A percentile compares a stretch with the other conserved stretches of the same genome.
Conservation (phyloP, 2,797 vertebrate species). For the Taenioides sp. region DNA sequence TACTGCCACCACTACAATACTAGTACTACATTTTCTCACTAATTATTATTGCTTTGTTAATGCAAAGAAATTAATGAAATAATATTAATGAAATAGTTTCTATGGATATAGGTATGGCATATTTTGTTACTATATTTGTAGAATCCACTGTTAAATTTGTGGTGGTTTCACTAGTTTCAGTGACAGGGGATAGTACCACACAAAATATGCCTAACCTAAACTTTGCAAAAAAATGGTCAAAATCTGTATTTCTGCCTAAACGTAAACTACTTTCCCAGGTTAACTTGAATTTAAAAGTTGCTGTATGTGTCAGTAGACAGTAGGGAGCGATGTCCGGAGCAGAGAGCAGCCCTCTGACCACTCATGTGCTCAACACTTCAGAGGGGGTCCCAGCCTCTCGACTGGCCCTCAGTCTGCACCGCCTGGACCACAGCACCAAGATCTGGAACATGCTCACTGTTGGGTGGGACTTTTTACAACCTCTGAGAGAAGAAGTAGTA, state of each 20-base stretch:
- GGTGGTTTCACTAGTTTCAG: neutral
- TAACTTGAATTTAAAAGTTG: neutral
- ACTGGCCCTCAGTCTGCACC: constrained; percentile 73
- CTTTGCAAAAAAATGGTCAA: too few relatives aligned
- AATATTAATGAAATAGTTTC: neutral
- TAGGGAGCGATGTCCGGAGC: constrained; percentile 39
- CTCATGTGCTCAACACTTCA: constrained; percentile 71
- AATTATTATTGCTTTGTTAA: neutral
- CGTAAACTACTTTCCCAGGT: neutral
- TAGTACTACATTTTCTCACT: neutral
- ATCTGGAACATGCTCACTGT: constrained; percentile 72
- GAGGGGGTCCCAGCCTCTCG: constrained; percentile 68
- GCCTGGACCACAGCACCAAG: constrained; percentile 61
- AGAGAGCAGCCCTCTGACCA: constrained; percentile 63
- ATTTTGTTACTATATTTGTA: neutral
- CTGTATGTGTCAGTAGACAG: neutral
- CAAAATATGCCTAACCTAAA: too few relatives aligned
- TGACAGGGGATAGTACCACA: neutral
- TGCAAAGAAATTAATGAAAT: neutral
- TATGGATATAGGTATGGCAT: neutral
- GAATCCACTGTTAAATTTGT: neutral
- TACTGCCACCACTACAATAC: neutral
- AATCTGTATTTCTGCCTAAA: too few relatives aligned
- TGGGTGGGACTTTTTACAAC: constrained; percentile 46
- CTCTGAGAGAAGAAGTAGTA: neutral